Evolutionary conservation across 2,797 vertebrate genomes (phyloP).

Genomic region (Danio albolineatus): DNA sequence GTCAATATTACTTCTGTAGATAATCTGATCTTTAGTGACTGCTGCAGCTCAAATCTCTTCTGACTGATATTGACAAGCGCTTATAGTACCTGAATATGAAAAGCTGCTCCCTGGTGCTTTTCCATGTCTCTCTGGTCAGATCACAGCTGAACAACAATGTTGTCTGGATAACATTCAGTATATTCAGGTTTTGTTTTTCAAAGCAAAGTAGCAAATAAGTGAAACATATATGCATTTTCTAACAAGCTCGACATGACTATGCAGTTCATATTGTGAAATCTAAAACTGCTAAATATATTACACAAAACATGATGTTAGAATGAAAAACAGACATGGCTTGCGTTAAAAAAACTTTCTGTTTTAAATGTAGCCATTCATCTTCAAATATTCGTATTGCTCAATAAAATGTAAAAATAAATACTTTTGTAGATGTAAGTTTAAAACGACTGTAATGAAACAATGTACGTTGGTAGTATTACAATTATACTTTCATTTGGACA

Average conservation of each 20-base stretch:
- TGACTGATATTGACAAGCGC: conserved; percentile 36
- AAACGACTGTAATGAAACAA: no score
- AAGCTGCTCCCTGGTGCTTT: conserved; percentile 14
- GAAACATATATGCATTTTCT: not conserved
- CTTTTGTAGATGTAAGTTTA: no score
- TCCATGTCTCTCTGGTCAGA: not conserved
- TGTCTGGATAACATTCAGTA: not conserved
- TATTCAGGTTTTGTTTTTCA: not conserved
- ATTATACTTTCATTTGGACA: no score
- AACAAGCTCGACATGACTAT: not conserved
- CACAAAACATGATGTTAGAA: not conserved
- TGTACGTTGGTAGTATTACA: no score
- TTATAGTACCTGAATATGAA: not conserved
- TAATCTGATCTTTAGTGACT: conserved; percentile 46
- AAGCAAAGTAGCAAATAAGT: not conserved
- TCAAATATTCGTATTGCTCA: no score
- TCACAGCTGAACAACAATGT: not conserved
- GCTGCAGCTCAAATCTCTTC: conserved; percentile 13
- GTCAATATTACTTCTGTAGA: conserved; percentile 10
- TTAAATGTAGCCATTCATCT: no score
- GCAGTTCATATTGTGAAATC: not conserved
- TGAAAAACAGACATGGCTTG: no score
- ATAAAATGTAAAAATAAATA: no score
- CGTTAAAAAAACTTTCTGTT: no score
- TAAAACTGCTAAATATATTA: not conserved